These are phyloP conservation scores for Channallabes apus DNA, from an alignment of 2,797 vertebrate species.

Conservation along the genomic window DNA sequence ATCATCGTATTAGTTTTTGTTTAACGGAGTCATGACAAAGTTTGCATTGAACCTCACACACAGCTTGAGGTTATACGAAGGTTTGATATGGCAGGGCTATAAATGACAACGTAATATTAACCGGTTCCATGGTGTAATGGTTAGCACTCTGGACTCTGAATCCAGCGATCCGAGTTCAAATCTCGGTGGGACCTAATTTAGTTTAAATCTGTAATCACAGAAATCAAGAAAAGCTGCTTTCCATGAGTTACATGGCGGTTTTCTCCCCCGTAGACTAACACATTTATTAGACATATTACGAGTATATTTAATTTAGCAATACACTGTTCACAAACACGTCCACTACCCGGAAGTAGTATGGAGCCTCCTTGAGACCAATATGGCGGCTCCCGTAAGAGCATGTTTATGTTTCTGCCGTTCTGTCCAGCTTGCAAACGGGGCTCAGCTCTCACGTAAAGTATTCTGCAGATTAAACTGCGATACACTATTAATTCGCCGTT, in stretches of 20 bases:
- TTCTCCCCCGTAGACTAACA: no score
- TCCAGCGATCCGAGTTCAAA: constrained; percentile 71
- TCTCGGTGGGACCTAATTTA: constrained; percentile 63
- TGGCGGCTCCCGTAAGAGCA: constrained; percentile 37
- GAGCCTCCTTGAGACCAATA: neutral
- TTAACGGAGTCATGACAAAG: no score
- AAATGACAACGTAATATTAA: fast-evolving
- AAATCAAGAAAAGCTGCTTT: no score
- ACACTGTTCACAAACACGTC: no score
- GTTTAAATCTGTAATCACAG: neutral
- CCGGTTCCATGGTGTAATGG: constrained; percentile 68
- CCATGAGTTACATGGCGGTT: no score
- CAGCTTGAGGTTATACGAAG: no score
- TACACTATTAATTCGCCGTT: neutral
- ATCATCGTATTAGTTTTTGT: no score
- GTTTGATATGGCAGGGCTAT: no score
- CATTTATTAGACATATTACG: neutral
- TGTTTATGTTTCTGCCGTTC: constrained; percentile 1
- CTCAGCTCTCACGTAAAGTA: neutral
- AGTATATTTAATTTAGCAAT: neutral
- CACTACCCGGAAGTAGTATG: neutral
- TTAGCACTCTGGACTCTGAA: constrained; percentile 70
- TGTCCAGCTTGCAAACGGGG: neutral
- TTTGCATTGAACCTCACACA: no score
- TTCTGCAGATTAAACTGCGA: neutral